These are phyloP conservation scores for Gymnothorax javanicus DNA, from an alignment of 2,797 vertebrate species.

Conservation along the genomic window DNA sequence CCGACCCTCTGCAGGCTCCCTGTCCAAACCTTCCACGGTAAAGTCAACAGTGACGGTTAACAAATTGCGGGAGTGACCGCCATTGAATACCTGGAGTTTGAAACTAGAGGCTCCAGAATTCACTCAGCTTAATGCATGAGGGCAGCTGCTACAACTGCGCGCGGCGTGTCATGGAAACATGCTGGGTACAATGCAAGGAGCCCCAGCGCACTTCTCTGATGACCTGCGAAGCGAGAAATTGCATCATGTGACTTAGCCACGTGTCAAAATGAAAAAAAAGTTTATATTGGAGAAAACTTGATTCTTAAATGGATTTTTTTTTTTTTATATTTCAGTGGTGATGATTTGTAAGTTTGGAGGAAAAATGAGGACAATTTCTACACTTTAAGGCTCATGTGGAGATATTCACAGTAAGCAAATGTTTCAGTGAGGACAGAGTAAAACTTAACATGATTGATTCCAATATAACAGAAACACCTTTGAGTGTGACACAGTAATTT, in stretches of 20 bases:
- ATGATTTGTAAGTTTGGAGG: neutral
- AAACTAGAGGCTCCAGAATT: neutral
- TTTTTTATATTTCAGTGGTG: neutral
- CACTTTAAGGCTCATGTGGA: neutral
- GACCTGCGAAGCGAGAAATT: neutral
- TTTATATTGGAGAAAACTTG: neutral
- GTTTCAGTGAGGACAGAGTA: neutral
- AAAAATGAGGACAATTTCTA: neutral
- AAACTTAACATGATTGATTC: neutral
- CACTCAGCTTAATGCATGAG: conserved; percentile 2
- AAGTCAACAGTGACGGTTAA: conserved; percentile 6
- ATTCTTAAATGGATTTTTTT: neutral
- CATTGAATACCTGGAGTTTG: neutral
- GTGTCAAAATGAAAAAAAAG: neutral
- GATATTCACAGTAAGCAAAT: neutral
- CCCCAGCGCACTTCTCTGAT: neutral
- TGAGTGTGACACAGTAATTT: neutral
- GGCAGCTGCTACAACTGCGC: neutral
- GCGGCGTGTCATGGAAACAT: neutral
- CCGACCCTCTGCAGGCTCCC: conserved; percentile 31
- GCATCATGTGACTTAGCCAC: neutral
- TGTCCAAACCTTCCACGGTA: neutral
- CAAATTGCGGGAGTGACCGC: conserved; percentile 1
- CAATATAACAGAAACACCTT: neutral
- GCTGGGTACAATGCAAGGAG: neutral